phyloP scores from a whole-genome alignment of 2,113 vertebrate genomes.

The Trichomycterus rosablanca region DNA sequence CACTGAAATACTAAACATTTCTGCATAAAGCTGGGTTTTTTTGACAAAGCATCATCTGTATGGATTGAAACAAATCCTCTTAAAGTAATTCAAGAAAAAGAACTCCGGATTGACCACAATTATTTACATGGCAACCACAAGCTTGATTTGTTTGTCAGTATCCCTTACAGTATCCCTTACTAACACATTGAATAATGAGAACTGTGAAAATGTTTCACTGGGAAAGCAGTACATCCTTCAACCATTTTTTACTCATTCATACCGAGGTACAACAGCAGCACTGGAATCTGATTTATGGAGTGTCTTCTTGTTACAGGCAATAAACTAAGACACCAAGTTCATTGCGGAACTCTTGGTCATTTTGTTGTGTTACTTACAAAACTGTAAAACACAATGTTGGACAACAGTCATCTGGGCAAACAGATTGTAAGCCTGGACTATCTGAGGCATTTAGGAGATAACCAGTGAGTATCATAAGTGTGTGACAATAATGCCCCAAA shows the following conservation, averaged over 20 bases:
- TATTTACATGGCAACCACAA: constrained; percentile 2
- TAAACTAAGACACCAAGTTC: constrained; percentile 37
- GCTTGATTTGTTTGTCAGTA: constrained; percentile 5
- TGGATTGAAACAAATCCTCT: no score
- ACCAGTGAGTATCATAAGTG: constrained; percentile 41
- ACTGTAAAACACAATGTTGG: neutral
- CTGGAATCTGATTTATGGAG: constrained; percentile 28
- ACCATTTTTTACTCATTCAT: constrained; percentile 23
- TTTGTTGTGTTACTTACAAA: constrained; percentile 27
- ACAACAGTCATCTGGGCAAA: constrained; percentile 28
- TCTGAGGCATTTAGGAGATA: constrained; percentile 14
- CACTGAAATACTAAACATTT: no score
- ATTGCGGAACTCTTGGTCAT: constrained; percentile 33
- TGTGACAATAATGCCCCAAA: constrained; percentile 56
- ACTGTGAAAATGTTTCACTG: constrained; percentile 24
- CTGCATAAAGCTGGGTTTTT: no score
- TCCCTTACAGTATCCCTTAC: constrained; percentile 18
- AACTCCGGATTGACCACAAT: constrained; percentile 18
- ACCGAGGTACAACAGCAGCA: constrained; percentile 31
- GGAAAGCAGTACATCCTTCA: constrained; percentile 3
- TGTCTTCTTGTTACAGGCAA: constrained; percentile 43
- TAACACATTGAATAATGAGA: constrained; percentile 1
- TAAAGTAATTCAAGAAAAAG: no score
- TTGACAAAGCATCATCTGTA: no score
- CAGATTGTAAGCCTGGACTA: constrained; percentile 29